Evolutionary conservation across 92 coral and sea anemone species (phyloP).

Genomic region (Parazoanthus darwini): DNA sequence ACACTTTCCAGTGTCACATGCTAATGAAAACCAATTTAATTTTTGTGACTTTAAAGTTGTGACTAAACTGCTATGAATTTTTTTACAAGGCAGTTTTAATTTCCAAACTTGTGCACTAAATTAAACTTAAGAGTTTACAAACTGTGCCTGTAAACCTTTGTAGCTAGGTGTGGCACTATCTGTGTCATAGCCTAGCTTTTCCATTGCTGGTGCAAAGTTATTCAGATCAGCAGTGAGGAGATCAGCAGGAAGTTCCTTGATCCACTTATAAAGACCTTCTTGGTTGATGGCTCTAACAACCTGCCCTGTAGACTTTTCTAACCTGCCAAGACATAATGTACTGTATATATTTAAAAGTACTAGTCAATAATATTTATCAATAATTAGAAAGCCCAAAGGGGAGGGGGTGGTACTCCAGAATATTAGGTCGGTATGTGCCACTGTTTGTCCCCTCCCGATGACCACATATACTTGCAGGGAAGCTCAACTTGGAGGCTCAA

Average conservation of each 20-base stretch:
- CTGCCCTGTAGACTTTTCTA: conserved; percentile 91
- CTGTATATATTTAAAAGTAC: background rate
- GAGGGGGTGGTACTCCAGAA: too few species aligned
- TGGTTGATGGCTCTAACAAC: conserved; percentile 71
- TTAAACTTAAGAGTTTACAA: background rate
- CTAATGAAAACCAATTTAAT: too few species aligned
- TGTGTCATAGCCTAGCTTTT: conserved; percentile 72
- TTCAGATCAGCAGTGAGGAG: conserved; percentile 36
- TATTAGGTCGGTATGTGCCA: too few species aligned
- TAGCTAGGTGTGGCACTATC: conserved; percentile 63
- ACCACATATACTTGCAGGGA: too few species aligned
- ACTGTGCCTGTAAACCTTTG: conserved; percentile 2
- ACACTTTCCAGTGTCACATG: too few species aligned
- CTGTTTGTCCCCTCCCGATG: too few species aligned
- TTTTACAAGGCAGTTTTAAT: background rate
- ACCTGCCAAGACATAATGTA: conserved; percentile 45
- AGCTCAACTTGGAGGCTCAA: too few species aligned
- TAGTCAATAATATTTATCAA: too few species aligned
- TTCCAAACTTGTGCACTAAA: background rate
- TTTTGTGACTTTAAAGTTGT: too few species aligned
- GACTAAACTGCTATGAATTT: too few species aligned
- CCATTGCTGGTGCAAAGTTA: conserved; percentile 68
- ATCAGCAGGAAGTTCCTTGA: conserved; percentile 40
- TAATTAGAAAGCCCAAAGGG: too few species aligned
- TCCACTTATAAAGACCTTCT: conserved; percentile 78